These are phyloP conservation scores for Delia radicum DNA, from an alignment of 1,140 invertebrate species.

Conservation along the genomic window DNA sequence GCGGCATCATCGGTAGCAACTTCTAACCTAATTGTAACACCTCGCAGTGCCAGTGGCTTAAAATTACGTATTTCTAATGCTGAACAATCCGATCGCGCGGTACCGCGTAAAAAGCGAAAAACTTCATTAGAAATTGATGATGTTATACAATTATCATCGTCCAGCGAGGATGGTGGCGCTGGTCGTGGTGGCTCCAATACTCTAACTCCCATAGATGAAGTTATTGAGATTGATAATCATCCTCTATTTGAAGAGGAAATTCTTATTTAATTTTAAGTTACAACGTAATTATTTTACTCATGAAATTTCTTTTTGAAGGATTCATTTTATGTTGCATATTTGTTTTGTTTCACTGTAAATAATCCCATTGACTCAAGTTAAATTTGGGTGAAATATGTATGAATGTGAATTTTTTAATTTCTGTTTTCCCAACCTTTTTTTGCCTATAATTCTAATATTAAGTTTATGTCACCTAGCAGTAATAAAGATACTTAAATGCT, in stretches of 20 bases:
- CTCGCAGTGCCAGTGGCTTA: constrained; percentile 33
- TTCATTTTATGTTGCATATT: no score
- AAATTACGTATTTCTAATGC: constrained; percentile 28
- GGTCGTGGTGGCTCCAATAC: no score
- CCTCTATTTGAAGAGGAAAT: constrained; percentile 27
- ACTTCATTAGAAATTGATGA: background rate
- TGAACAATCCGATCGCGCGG: background rate
- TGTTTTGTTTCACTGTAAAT: background rate
- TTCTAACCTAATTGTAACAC: constrained; percentile 19
- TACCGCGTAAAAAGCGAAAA: background rate
- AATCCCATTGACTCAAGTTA: no score
- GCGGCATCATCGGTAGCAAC: background rate
- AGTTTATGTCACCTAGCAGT: no score
- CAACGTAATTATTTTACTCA: no score
- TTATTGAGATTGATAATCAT: constrained; percentile 1
- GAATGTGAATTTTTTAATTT: no score
- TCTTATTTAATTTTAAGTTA: background rate
- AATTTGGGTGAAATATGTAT: no score
- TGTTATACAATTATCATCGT: constrained; percentile 25
- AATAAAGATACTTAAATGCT: no score
- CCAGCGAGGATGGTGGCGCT: background rate
- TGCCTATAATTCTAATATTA: no score
- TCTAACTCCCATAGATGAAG: background rate
- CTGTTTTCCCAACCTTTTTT: no score
- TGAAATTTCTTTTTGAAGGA: no score